phyloP scores from a whole-genome alignment of 37 sponge, comb jelly and placozoan species.

The Crambe crambe region DNA sequence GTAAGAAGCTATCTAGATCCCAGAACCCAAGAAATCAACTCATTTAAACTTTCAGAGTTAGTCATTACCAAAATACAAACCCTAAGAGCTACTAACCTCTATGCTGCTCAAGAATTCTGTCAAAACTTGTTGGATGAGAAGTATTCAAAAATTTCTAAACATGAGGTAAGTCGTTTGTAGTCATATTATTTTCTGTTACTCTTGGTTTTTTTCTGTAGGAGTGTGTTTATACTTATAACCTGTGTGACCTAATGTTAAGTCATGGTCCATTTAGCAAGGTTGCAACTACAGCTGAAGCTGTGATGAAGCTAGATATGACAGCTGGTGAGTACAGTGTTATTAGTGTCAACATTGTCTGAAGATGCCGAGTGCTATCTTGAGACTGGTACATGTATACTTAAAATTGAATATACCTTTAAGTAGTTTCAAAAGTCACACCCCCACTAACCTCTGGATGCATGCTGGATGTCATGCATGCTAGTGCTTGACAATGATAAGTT shows the following conservation, averaged over 20 bases:
- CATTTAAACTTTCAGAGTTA: no score
- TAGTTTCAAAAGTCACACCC: no score
- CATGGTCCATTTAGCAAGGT: slow-evolving; percentile 3
- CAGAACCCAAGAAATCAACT: no score
- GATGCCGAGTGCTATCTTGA: no score
- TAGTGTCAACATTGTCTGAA: no score
- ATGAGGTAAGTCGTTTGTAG: not conserved
- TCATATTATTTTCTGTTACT: not conserved
- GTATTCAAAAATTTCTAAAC: not conserved
- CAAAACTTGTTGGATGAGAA: not conserved
- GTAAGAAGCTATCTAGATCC: not conserved
- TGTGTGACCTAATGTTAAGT: slow-evolving; percentile 10
- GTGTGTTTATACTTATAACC: not conserved
- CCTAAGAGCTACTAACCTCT: slow-evolving; percentile 3
- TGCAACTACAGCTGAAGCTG: not conserved
- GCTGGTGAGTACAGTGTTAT: not conserved
- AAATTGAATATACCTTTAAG: no score
- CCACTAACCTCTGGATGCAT: no score
- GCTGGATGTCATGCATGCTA: no score
- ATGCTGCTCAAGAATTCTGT: slow-evolving; percentile 8
- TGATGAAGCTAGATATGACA: not conserved
- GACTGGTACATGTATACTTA: no score
- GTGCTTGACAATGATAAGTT: no score
- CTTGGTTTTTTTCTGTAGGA: not conserved
- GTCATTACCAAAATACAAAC: not conserved